phyloP scores from a whole-genome alignment of 2,113 vertebrate species.

The Tursiops truncatus region DNA sequence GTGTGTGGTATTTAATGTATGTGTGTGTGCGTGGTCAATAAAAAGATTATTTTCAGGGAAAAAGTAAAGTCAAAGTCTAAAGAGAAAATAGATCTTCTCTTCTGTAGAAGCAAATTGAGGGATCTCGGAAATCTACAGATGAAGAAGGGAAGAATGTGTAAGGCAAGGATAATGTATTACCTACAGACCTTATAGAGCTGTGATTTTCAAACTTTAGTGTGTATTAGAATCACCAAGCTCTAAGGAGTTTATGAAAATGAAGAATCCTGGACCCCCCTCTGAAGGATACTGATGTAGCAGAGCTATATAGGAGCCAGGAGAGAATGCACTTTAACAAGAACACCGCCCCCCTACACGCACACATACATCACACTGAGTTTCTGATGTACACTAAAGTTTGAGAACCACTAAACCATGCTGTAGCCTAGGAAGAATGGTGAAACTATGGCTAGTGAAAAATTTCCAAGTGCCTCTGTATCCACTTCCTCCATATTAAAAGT shows the following conservation, averaged over 20 bases:
- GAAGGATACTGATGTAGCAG: not conserved
- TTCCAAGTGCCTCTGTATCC: not conserved
- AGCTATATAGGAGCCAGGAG: not conserved
- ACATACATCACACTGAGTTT: not conserved
- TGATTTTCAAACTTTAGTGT: not conserved
- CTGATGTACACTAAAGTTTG: not conserved
- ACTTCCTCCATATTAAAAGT: conserved; percentile 4
- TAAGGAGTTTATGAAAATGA: not conserved
- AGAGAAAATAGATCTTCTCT: not conserved
- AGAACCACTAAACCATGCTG: not conserved
- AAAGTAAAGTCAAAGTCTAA: not conserved
- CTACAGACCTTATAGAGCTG: not conserved
- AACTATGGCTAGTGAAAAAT: not conserved
- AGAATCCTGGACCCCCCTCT: not conserved
- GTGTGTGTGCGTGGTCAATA: not conserved
- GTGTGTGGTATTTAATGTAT: not conserved
- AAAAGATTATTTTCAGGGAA: conserved; percentile 4
- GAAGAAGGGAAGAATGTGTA: not conserved
- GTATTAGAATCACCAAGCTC: not conserved
- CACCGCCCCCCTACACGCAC: not conserved
- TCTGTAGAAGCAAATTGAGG: not conserved
- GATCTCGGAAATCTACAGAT: not conserved
- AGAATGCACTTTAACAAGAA: not conserved
- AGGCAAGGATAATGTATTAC: not conserved
- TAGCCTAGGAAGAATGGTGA: not conserved